Percentiles rank a stretch among this genome's conserved stretches.
Conservation (phyloP, 1,140 invertebrate species). For the Globodera rostochiensis region DNA sequence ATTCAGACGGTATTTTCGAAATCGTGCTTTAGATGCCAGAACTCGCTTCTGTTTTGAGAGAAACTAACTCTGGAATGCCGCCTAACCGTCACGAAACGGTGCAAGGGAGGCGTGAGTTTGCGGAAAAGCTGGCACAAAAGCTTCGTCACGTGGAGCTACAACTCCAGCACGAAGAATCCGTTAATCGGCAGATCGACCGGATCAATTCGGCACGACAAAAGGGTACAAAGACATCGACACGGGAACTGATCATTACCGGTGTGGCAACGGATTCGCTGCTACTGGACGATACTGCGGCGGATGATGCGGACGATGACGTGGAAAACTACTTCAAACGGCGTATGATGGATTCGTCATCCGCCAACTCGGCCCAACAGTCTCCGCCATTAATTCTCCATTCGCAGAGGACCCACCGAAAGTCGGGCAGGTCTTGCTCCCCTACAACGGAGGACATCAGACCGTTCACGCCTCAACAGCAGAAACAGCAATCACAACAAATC, state of each 20-base stretch:
- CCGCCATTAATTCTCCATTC: slow-evolving; percentile 16
- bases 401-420: slow-evolving; percentile 19
- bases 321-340: slow-evolving; percentile 20
- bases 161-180: slow-evolving; percentile 20
- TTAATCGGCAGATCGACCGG: slow-evolving; percentile 24
- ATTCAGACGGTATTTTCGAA: background rate
- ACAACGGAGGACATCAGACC: slow-evolving; percentile 2
- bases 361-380: slow-evolving; percentile 29
- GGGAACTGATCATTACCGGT: slow-evolving; percentile 20
- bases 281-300: slow-evolving; percentile 11
- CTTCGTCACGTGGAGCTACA: slow-evolving; percentile 28
- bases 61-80: slow-evolving; percentile 1
- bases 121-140: slow-evolving; percentile 41
- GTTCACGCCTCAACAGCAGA: no score
- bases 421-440: slow-evolving; percentile 6
- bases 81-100: slow-evolving; percentile 39
- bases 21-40: background rate
- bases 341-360: slow-evolving; percentile 28
- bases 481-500: no score
- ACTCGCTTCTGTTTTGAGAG: background rate
- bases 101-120: slow-evolving; percentile 46
- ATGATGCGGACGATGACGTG: slow-evolving; percentile 31
- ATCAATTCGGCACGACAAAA: slow-evolving; percentile 28
- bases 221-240: slow-evolving; percentile 23
- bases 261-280: background rate